Conservation (phyloP, 2,113 vertebrate genomes). For the Balaeniceps rex region DNA sequence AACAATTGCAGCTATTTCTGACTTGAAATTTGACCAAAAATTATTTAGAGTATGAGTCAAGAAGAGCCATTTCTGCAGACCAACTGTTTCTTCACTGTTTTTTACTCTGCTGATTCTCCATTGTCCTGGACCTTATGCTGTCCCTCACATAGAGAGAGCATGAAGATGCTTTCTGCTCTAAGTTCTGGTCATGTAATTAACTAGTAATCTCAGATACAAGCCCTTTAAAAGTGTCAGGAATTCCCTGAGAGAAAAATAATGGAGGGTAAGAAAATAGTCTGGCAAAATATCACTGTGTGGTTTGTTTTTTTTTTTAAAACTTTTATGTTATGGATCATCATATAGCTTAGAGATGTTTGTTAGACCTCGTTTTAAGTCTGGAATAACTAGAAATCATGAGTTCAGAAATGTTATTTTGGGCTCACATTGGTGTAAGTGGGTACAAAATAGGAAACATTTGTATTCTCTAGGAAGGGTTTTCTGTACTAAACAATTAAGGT, state of each 20-base stretch:
- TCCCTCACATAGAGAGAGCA: not conserved
- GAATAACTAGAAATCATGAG: not conserved
- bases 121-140: not conserved
- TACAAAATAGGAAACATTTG: not conserved
- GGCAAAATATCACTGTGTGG: not conserved
- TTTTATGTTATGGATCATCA: not conserved
- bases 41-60: not conserved
- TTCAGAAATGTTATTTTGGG: not conserved
- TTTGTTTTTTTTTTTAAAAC: not conserved
- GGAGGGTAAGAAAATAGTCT: not conserved
- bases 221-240: not conserved
- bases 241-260: not conserved
- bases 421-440: not conserved
- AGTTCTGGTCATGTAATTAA: not conserved
- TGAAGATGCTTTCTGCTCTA: not conserved
- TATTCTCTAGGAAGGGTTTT: not conserved
- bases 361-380: not conserved
- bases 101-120: not conserved
- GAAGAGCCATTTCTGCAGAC: not conserved
- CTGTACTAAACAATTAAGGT: not conserved
- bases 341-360: not conserved
- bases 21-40: not conserved
- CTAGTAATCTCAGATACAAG: not conserved
- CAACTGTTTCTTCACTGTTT: not conserved
- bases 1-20: not conserved